Evolutionary conservation across 2,113 vertebrate genomes (phyloP).

Genomic region (Tautogolabrus adspersus): DNA sequence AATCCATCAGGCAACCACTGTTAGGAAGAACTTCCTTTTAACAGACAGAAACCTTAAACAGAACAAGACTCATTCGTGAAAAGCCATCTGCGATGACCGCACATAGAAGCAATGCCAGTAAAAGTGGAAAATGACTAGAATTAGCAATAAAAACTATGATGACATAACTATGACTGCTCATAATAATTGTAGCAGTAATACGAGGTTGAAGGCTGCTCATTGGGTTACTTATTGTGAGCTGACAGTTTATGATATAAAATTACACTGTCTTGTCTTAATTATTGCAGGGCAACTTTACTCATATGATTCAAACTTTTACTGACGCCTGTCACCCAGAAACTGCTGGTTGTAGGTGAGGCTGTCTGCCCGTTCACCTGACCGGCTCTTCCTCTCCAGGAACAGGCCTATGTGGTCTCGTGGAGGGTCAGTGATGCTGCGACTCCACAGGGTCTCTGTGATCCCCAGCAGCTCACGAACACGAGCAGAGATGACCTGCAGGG

Average conservation of each 20-base stretch:
- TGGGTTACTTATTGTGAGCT: constrained; percentile 45
- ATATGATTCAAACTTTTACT: constrained; percentile 27
- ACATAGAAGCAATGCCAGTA: not conserved
- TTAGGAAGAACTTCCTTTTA: not conserved
- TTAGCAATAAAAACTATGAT: not conserved
- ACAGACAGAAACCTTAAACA: not conserved
- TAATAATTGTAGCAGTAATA: not conserved
- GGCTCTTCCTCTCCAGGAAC: constrained; percentile 89
- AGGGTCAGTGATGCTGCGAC: constrained; percentile 84
- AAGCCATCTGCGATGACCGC: not conserved
- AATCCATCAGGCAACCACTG: no score
- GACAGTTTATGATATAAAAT: constrained; percentile 46
- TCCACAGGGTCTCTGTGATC: constrained; percentile 85
- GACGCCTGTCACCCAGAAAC: constrained; percentile 75
- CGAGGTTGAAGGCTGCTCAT: not conserved
- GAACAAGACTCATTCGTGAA: not conserved
- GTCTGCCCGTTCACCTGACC: constrained; percentile 82
- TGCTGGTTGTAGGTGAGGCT: constrained; percentile 80
- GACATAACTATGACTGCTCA: no score
- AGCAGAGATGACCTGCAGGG: constrained; percentile 86
- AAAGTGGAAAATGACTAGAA: not conserved
- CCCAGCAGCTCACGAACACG: constrained; percentile 84
- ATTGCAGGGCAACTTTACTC: constrained; percentile 23
- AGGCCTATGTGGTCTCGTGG: constrained; percentile 84
- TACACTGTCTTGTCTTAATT: constrained; percentile 49